Base-by-base conservation (phyloP, 1,140 invertebrate species). In the Atta texana region DNA sequence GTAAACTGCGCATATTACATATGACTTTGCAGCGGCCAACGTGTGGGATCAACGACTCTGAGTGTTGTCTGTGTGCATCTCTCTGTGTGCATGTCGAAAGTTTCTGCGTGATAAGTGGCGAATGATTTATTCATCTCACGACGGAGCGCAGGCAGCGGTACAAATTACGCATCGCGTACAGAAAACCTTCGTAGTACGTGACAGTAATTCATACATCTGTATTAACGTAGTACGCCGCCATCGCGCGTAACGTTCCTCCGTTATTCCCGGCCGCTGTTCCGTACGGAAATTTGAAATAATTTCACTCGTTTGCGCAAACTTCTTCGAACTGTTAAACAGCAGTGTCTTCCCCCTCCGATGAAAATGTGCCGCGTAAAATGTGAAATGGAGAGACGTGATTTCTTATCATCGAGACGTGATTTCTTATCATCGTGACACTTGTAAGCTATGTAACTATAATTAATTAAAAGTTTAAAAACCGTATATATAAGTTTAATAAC, bases 111-210 rank as follows among this genome's bases (percentile, higher is more conserved):
- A 91, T 91, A 91, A 91, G 89, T 91, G 89, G 74, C 82, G 82
- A 87, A 91, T 90, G 90, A 91, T 91, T 91, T 91, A 91, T 91
- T 91, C 90, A 88, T 84, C 90, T 91, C 90, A 91, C 90, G 90
- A 72, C 72, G 77, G 63, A 84, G 85, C 76, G 76, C 87, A 86
- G 89, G 81, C 81, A 91, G 82, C 89, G 74, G 90, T 91, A 91
- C 89, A 91, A 91, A 91, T 91, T 91, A 91, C 90, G 90, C 89
- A 91, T 76, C 89, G 80, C 89, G 90, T 88, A 84, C 89, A 90
- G 90, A 91, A 91, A 91, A 91, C 90, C 90, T 91, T 91, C 57
- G 59, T 49, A 84, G 39, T 88, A 91, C 90, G 90, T 91, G 89
- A 91, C 90, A 90, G 89, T 91, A 91, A 91, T 91, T 91, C 87